Evolutionary conservation across 2,797 vertebrate genomes (phyloP).

Genomic region (Nyctibius grandis): DNA sequence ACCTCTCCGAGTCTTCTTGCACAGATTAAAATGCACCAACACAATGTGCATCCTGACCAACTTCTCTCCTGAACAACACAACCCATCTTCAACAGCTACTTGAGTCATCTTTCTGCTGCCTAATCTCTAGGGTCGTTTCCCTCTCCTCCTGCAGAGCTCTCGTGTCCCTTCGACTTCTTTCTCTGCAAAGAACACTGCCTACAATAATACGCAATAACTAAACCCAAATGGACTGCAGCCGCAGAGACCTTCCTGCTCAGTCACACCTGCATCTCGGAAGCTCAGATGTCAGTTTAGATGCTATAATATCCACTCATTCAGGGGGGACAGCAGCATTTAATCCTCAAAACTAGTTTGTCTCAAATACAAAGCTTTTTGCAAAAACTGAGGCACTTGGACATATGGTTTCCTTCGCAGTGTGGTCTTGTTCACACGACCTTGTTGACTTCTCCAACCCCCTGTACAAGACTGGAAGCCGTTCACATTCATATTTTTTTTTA

Average conservation of each 20-base stretch:
- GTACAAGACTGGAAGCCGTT: background rate
- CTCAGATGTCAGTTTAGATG: background rate
- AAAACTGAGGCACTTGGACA: background rate
- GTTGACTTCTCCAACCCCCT: background rate
- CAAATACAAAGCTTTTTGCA: background rate
- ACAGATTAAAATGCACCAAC: background rate
- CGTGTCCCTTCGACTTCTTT: background rate
- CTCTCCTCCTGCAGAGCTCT: background rate
- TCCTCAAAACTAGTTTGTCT: background rate
- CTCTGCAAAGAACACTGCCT: background rate
- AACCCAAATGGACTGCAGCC: background rate
- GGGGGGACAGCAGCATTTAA: background rate
- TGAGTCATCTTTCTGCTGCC: background rate
- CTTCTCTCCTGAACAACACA: background rate
- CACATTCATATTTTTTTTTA: background rate
- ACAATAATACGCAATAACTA: background rate
- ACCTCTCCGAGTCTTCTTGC: background rate
- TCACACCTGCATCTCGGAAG: background rate
- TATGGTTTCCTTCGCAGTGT: background rate
- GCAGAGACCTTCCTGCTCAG: background rate
- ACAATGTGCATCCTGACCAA: rapidly evolving
- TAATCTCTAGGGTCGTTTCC: background rate
- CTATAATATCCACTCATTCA: rapidly evolving
- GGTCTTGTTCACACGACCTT: background rate
- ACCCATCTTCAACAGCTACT: background rate